Conservation (phyloP, 2,888 invertebrate genomes). For the Oscheius sp. region DNA sequence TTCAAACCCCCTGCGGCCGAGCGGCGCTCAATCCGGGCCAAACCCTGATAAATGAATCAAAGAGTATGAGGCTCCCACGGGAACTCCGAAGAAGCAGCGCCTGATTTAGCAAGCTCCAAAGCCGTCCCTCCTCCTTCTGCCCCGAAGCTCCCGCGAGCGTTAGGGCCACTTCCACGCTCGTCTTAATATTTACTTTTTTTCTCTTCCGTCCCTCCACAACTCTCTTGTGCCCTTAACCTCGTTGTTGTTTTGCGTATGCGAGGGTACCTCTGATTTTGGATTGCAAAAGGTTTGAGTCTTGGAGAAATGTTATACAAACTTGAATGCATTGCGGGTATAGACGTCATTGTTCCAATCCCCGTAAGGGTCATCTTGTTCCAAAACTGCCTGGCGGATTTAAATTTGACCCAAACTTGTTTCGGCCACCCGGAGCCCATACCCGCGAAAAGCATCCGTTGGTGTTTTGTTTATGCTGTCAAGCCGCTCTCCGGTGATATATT, state of each 20-base stretch:
- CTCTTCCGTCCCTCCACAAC: not conserved
- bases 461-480: conserved; percentile 33
- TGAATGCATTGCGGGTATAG: conserved; percentile 8
- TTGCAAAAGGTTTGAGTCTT: not conserved
- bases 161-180: conserved; percentile 17
- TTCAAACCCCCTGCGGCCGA: conserved; percentile 35
- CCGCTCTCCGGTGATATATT: conserved; percentile 32
- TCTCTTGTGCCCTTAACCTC: not conserved
- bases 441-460: conserved; percentile 15
- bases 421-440: not conserved
- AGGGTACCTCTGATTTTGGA: too few species aligned
- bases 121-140: not conserved
- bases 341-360: conserved; percentile 7
- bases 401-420: not conserved
- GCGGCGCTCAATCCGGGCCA: conserved; percentile 35
- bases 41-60: conserved; percentile 41
- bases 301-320: not conserved
- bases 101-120: conserved; percentile 27
- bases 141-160: conserved; percentile 5
- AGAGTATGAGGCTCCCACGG: conserved; percentile 39
- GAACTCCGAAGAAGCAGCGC: conserved; percentile 36
- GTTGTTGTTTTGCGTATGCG: too few species aligned
- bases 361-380: conserved; percentile 11
- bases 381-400: not conserved
- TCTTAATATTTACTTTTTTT: conserved; percentile 15